phyloP scores from a whole-genome alignment of 2,797 vertebrate species.

The Enteromius radiatus region DNA sequence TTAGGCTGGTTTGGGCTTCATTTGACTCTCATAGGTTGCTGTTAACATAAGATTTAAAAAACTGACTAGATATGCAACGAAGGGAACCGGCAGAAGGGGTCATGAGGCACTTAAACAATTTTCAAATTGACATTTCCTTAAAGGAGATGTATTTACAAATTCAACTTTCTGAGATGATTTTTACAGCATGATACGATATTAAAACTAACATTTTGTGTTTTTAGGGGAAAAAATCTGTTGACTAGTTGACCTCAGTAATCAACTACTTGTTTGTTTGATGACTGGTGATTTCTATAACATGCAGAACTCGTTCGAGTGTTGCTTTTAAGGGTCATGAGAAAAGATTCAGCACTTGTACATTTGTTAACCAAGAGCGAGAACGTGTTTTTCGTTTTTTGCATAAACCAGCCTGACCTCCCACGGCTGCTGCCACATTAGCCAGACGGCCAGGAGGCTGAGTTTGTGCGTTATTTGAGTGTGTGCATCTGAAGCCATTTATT shows the following conservation, averaged over 20 bases:
- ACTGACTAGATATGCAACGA: background rate
- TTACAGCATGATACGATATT: background rate
- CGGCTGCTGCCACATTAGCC: slow-evolving; percentile 57
- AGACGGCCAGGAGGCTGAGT: slow-evolving; percentile 44
- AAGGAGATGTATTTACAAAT: background rate
- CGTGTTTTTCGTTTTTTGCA: slow-evolving; percentile 54
- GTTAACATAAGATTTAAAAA: background rate
- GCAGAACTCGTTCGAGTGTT: background rate
- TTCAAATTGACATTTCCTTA: background rate
- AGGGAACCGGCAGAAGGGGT: background rate
- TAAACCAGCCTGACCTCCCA: slow-evolving; percentile 69
- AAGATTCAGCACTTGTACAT: slow-evolving; percentile 24
- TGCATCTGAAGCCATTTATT: slow-evolving; percentile 7
- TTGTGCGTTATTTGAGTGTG: slow-evolving; percentile 39
- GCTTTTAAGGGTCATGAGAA: slow-evolving; percentile 1
- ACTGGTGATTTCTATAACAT: background rate
- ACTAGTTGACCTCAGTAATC: background rate
- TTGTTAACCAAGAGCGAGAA: slow-evolving; percentile 16
- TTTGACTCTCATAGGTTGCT: background rate
- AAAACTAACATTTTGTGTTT: background rate
- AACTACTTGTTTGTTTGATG: background rate
- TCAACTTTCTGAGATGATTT: background rate
- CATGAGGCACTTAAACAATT: background rate
- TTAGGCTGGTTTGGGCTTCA: background rate
- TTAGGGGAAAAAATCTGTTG: background rate